A percentile compares a stretch with the other conserved stretches of the same genome.
Conservation (phyloP, 2,113 vertebrate species). For the Aldabrachelys gigantea region DNA sequence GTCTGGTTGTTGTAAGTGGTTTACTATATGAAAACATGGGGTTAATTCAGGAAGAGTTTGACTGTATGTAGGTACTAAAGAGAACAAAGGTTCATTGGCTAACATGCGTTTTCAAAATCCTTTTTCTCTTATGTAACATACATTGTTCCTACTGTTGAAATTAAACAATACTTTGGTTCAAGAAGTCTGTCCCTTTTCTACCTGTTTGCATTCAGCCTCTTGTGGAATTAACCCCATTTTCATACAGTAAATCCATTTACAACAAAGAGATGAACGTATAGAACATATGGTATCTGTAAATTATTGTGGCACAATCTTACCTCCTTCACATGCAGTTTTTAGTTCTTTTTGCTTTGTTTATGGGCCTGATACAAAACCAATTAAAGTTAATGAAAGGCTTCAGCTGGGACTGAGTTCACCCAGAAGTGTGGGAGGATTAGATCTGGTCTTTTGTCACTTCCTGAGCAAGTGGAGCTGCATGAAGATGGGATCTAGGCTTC, state of each 20-base stretch:
- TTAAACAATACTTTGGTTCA: background rate
- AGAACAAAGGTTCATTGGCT: background rate
- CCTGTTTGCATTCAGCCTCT: background rate
- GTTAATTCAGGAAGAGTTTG: background rate
- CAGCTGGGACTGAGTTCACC: background rate
- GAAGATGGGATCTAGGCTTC: background rate
- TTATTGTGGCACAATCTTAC: background rate
- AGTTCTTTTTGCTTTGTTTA: background rate
- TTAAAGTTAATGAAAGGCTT: no score
- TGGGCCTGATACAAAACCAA: background rate
- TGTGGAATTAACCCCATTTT: background rate
- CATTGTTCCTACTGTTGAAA: background rate
- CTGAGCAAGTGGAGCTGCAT: background rate
- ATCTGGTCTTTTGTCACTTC: background rate
- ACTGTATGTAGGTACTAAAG: background rate
- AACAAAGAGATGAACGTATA: background rate
- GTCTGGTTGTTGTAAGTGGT: background rate
- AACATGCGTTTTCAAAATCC: background rate
- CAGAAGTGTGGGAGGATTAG: background rate
- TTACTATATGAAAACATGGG: background rate
- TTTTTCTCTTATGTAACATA: background rate
- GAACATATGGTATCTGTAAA: background rate
- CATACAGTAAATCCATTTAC: background rate
- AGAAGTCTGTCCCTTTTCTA: background rate
- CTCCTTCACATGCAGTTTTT: background rate